phyloP scores from a whole-genome alignment of 2,797 vertebrate species.

The Xyrichtys novacula region DNA sequence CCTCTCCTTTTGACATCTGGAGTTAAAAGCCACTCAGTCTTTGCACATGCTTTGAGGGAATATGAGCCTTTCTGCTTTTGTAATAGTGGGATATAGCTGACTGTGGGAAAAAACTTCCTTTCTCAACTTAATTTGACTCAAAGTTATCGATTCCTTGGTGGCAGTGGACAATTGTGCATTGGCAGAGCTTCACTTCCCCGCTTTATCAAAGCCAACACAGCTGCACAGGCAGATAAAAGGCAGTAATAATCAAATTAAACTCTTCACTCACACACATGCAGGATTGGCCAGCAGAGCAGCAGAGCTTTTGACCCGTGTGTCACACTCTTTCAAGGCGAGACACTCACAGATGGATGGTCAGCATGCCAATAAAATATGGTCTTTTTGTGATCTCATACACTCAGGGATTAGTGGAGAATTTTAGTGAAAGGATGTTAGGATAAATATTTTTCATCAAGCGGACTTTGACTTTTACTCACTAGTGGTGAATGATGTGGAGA shows the following conservation, averaged over 20 bases:
- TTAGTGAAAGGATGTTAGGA: conserved; percentile 34
- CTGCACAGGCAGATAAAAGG: conserved; percentile 69
- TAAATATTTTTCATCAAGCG: conserved; percentile 36
- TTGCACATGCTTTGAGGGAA: conserved; percentile 25
- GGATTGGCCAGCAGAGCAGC: conserved; percentile 20
- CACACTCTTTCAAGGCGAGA: conserved; percentile 32
- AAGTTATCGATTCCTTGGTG: conserved; percentile 57
- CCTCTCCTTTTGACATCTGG: conserved; percentile 49
- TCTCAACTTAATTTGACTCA: conserved; percentile 39
- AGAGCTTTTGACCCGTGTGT: conserved; percentile 54
- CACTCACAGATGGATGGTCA: conserved; percentile 51
- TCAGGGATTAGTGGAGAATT: conserved; percentile 50
- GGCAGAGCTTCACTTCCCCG: conserved; percentile 47
- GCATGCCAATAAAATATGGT: conserved; percentile 51
- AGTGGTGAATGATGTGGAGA: conserved; percentile 15
- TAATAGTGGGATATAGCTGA: conserved; percentile 43
- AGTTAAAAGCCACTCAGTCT: conserved; percentile 41
- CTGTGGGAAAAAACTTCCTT: conserved; percentile 48
- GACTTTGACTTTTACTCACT: conserved; percentile 44
- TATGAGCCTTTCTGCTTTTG: conserved; percentile 26
- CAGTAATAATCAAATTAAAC: conserved; percentile 66
- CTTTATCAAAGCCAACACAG: conserved; percentile 70
- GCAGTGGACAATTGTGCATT: conserved; percentile 57
- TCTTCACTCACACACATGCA: conserved; percentile 20
- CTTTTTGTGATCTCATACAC: conserved; percentile 49